Evolutionary conservation across 2,797 vertebrate species (phyloP), one percentile per base, ranked within the genome.

Genomic region (Austrolebias charrua): DNA sequence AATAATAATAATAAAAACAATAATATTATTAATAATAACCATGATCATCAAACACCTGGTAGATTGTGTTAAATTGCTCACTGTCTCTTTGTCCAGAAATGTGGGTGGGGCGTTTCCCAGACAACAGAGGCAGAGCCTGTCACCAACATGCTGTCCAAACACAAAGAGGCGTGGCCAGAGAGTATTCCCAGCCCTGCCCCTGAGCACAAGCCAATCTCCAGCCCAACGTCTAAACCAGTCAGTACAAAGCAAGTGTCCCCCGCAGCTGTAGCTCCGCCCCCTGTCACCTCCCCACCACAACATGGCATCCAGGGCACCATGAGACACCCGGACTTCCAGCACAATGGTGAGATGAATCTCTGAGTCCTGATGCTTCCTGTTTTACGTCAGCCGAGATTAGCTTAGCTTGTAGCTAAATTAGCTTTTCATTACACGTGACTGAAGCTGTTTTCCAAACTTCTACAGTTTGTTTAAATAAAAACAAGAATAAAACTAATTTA

Each of bases 271-370:
- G 75, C 38, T 1, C 73, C 62, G 38, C 63, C 71, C 20, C 72
- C 19, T 1, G 5, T 53, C 12, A 46, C 18, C 5, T 49, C 59
- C 0, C 61, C 60, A 1, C 66, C 69, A 0, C 75, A 54, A 45
- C 79, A 87, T 42, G 45, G 81, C 6, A 80, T 90, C 75, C 82
- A 81, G 1, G 88, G 88, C 13, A 78, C 56, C 0, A 42, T 90
- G 79, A 75, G 87, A 50, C 71, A 81, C 54, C 58, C 87, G 0
- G 86, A 90, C 66, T 90, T 90, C 75, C 88, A 89, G 18, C 88
- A 90, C 54, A 90, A 90, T 9, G 88, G 88, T 89, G 72, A 80
- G 77, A 14, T 24, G 1, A 24, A 24, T 24, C 24, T 24, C 24
- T 1, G 24, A 24, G 24, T 24, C 15, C 14, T 14, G 31, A 35